Base-by-base conservation (phyloP, 30 jellyfish, hydroid and myxozoan species). In the Clytia hemisphaerica region DNA sequence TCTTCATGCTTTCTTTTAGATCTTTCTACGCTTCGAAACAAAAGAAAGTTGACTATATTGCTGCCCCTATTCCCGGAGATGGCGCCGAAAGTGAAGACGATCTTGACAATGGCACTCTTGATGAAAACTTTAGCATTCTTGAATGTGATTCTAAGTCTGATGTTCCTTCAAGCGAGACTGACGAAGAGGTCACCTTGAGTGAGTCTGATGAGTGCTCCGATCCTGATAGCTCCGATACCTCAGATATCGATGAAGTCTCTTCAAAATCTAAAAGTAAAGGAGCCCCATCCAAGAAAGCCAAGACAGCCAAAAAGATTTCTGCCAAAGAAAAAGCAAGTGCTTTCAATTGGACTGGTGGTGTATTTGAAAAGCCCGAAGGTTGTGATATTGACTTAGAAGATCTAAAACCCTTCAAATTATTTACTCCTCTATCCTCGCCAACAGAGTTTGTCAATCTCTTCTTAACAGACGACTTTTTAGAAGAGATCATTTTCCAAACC, bases 241-340 rank as follows among this genome's bases (percentile, higher is more conserved):
- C 65, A 10, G 67, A 60, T 7, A 14, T 10, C 21, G 10, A 7
- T 21, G 25, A 6, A 12, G 69, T 9, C 12, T 14, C 24, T 6
- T 65, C n/a, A 60, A 10, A 14, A 51, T 7, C 53, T 40, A 16
- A 40, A 7, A 16, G 10, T 40, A 40, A 10, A 40, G 14, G 14
- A 16, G 53, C 53, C 16, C 10, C 10, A 10, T 7, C 12, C 31
- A 16, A 51, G 21, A 60, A 60, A 32, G 67, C 69, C 19, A 9
- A 65, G 12, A 18, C 69, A 9, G 16, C 19, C 19, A 60, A 29
- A 66, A 60, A 60, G 25, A 12, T 60, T 25, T 21, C 69, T 10
- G 73, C 73, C 6, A 60, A 25, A 60, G 73, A 60, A 60, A 60
- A 60, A 29, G 73, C 73, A 18, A 6, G 68, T 7, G 28, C 19